These are phyloP conservation scores for Pteria penguin DNA, from an alignment of 2,888 invertebrate species.

Conservation along the genomic window DNA sequence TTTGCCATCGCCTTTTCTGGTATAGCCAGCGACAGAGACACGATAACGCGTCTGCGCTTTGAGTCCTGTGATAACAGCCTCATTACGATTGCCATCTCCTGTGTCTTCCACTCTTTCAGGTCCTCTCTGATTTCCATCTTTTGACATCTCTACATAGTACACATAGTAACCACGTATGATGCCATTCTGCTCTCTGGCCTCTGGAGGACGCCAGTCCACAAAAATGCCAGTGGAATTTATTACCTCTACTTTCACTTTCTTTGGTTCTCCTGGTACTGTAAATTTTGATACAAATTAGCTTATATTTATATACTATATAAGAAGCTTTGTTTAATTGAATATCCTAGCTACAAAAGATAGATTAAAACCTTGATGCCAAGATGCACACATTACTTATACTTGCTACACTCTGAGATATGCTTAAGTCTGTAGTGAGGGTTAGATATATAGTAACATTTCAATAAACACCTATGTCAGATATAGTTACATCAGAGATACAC, in stretches of 20 bases:
- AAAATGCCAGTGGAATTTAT: constrained; percentile 97
- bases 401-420: too few relatives aligned
- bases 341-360: too few relatives aligned
- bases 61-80: constrained; percentile 90
- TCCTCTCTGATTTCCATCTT: constrained; percentile 59
- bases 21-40: constrained; percentile 94
- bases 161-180: constrained; percentile 98
- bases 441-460: too few relatives aligned
- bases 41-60: constrained; percentile 97
- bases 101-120: constrained; percentile 86
- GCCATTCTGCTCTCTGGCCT: constrained; percentile 94
- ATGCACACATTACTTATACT: too few relatives aligned
- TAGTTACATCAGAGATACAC: too few relatives aligned
- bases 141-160: constrained; percentile 67
- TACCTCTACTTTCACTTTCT: constrained; percentile 92
- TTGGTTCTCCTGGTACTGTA: constrained; percentile 98
- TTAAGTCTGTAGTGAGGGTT: too few relatives aligned
- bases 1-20: constrained; percentile 97
- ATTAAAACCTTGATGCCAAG: too few relatives aligned
- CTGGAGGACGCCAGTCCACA: constrained; percentile 96
- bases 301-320: too few relatives aligned
- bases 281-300: too few relatives aligned
- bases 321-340: too few relatives aligned
- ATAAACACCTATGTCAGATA: too few relatives aligned
- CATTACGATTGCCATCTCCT: constrained; percentile 88